phyloP scores from a whole-genome alignment of 1,140 invertebrate species.

The Macrocentrus cingulum region DNA sequence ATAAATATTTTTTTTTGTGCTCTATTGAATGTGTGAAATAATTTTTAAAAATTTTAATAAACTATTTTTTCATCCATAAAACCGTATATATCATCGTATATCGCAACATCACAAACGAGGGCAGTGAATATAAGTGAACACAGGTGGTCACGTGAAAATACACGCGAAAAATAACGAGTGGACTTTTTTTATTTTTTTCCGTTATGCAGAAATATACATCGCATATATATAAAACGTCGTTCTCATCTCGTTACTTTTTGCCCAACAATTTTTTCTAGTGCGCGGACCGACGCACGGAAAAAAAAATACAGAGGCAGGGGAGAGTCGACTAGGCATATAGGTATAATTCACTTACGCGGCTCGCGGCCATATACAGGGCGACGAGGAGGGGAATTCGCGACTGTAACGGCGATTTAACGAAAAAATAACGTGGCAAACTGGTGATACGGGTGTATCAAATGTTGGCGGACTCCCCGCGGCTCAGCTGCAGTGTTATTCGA shows the following conservation, averaged over 20 bases:
- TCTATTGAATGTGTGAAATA: too few species aligned
- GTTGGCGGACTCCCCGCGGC: slow-evolving; percentile 6
- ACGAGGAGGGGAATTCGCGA: neutral
- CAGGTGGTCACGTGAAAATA: slow-evolving; percentile 18
- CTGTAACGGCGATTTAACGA: slow-evolving; percentile 18
- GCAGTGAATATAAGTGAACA: slow-evolving; percentile 5
- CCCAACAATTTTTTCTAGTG: slow-evolving; percentile 13
- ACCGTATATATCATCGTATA: too few species aligned
- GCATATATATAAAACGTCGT: neutral
- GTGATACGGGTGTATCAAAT: slow-evolving; percentile 21
- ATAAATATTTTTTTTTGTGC: too few species aligned
- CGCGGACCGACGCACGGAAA: neutral
- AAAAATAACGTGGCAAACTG: slow-evolving; percentile 18
- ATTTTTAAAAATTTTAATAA: too few species aligned
- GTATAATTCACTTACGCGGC: slow-evolving; percentile 29
- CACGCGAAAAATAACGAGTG: slow-evolving; percentile 17
- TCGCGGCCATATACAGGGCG: slow-evolving; percentile 6
- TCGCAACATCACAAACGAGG: neutral
- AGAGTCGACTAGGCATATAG: slow-evolving; percentile 1
- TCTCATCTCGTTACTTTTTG: slow-evolving; percentile 15
- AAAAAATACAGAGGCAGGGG: neutral
- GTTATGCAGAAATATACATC: neutral
- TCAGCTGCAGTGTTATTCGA: slow-evolving; percentile 8
- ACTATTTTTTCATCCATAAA: too few species aligned
- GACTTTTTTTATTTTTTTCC: neutral